Evolutionary conservation across 2,113 vertebrate species (phyloP).

Genomic region (Microcebus murinus): DNA sequence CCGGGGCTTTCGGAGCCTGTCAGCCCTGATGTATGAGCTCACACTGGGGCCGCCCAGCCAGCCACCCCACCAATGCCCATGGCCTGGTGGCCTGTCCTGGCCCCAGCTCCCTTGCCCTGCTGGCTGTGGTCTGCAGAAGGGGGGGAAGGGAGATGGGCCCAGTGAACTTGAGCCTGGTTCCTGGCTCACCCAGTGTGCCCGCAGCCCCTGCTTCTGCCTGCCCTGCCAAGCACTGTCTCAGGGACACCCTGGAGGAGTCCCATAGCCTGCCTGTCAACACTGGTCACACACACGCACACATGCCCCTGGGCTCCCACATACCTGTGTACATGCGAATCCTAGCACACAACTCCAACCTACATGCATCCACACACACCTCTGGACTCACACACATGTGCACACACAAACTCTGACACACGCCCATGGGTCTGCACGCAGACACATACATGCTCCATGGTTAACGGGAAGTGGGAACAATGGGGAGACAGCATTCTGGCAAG

Average conservation of each 20-base stretch:
- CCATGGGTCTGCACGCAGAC: not conserved
- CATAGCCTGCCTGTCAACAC: not conserved
- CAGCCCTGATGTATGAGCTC: slow-evolving; percentile 97
- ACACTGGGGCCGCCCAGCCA: slow-evolving; percentile 79
- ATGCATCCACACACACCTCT: not conserved
- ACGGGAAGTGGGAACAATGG: not conserved
- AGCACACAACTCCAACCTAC: not conserved
- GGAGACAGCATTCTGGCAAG: not conserved
- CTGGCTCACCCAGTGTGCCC: not conserved
- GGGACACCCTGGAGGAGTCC: not conserved
- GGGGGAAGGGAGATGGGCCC: not conserved
- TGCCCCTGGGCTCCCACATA: not conserved
- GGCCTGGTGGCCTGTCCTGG: slow-evolving; percentile 77
- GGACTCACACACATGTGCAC: not conserved
- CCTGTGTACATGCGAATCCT: too few species aligned
- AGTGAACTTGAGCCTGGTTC: not conserved
- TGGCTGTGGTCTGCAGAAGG: not conserved
- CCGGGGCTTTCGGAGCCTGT: slow-evolving; percentile 98
- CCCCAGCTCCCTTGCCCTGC: slow-evolving; percentile 44
- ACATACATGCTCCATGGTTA: not conserved
- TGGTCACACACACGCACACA: not conserved
- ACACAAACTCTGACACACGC: not conserved
- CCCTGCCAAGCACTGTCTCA: not conserved
- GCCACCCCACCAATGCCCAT: slow-evolving; percentile 76
- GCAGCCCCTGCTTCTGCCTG: not conserved